Conservation (phyloP, 2,113 vertebrate genomes). For the Rhombomys opimus region DNA sequence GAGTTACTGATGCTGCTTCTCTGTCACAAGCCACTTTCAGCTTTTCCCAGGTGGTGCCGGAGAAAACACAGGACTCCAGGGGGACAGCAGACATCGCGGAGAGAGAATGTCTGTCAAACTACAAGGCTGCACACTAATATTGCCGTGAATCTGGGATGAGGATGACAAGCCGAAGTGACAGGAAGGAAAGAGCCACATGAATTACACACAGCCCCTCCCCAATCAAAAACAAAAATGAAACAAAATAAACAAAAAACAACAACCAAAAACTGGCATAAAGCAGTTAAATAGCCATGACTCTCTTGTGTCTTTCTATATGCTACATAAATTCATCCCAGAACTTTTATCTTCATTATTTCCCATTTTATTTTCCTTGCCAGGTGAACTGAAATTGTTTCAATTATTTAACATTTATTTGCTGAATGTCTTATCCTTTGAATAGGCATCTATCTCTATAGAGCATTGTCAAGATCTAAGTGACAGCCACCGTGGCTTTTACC, state of each 20-base stretch:
- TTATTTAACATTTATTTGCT: constrained; percentile 3
- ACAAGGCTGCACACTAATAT: constrained; percentile 4
- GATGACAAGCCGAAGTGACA: constrained; percentile 49
- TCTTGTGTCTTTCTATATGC: background rate
- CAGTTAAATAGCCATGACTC: background rate
- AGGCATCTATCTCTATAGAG: background rate
- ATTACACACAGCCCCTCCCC: constrained; percentile 6
- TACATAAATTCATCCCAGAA: constrained; percentile 26
- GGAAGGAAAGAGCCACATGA: constrained; percentile 15
- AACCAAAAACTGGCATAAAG: constrained; percentile 43
- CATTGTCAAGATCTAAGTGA: background rate
- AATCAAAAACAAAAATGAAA: too few relatives aligned
- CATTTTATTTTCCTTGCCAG: background rate
- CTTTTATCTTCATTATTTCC: constrained; percentile 17
- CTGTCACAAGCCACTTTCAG: background rate
- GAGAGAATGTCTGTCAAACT: background rate
- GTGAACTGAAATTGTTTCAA: background rate
- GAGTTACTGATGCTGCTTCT: background rate
- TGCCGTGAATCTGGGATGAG: constrained; percentile 18
- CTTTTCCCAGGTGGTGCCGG: background rate
- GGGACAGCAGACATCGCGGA: background rate
- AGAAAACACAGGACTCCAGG: background rate
- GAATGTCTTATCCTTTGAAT: background rate
- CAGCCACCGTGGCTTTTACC: background rate
- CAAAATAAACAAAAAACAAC: too few relatives aligned